Base-by-base conservation (phyloP, 1,140 invertebrate species). In the Drusus annulatus region DNA sequence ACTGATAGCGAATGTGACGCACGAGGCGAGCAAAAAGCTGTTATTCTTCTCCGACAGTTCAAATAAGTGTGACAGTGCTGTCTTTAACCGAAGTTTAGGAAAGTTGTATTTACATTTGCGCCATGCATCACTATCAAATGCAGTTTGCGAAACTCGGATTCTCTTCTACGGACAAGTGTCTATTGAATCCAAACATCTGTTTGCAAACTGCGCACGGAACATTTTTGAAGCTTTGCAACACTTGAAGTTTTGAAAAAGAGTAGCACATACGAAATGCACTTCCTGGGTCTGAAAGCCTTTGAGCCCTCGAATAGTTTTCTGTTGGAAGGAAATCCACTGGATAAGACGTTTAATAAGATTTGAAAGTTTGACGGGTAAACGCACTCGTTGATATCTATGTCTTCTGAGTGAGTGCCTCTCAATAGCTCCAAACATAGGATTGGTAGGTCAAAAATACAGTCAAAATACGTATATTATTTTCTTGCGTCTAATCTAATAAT, bases 181-280 rank as follows among this genome's bases (percentile, higher is more conserved):
- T 78, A 83, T 83, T 83, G 81, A 83, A 83, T 83, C 75, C 73
- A 83, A 83, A 83, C 81, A 83, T 83, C 81, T 80, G 81, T 77
- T 76, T 76, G 78, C 60, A 68, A 80, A 76, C 51, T 36, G 65
- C 25, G 45, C 73, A 3, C n/a, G 31, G 75, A 79, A 79, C 78
- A 82, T 82, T 82, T 82, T 76, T 60, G 74, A 65, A 83, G 81
- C 81, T 83, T 80, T 80, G 75, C 68, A 77, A 51, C 45, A 80
- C 65, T 82, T 76, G 60, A 79, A 82, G 54, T 82, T 79, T 68
- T 62, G 16, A 76, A 81, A 28, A 58, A 58, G 17, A 74, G 58
- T 50, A 69, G 68, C 60, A 58, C 51, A 36, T 17, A 13, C 76
- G 69, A 78, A 65, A 73, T 79, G 23, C 50, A 45, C 68, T 71